Evolutionary conservation across 2,113 vertebrate species (phyloP), one percentile per base, ranked within the genome.

Genomic region (Plectropomus leopardus): DNA sequence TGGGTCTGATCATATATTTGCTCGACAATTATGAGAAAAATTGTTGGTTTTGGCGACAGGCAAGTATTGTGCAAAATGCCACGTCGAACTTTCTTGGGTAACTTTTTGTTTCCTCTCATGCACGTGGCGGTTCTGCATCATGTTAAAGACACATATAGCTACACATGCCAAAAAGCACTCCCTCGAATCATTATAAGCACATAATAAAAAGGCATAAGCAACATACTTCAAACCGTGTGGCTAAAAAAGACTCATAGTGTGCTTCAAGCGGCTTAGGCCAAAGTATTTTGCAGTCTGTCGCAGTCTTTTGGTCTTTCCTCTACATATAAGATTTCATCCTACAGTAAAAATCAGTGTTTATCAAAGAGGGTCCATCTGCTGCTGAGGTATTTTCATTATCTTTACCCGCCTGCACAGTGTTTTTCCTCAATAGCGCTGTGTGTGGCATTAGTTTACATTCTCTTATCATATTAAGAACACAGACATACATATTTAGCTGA

Each of bases 401-500:
- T 51, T 24, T 6, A 21, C 54, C 75, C 8, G 7, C 45, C 55
- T 19, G 53, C 64, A 77, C 11, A 14, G 26, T 2, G 7, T 72
- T 71, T 67, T 5, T 45, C 26, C 50, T 74, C 53, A 53, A 28
- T 11, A 69, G 55, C 30, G 0, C 36, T 8, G 42, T 72, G 78
- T 80, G 84, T 59, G 80, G 77, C 72, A 47, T 14, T 66, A 73
- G 75, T 86, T 88, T 84, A 86, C 82, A 70, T 85, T 89, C 82
- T 26, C 79, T 90, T 90, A 88, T 90, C 83, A 63, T 79, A 71
- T 57, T n/a, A 61, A 58, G 53, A 65, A 72, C 48, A 59, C 51
- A 79, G 65, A 78, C 60, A 60, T 66, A 72, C 69, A 88, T 86
- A 86, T 85, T 88, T 81, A 80, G 81, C 9, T 0, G 36, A 55